A percentile compares a stretch with the other conserved stretches of the same genome.
These are phyloP conservation scores for Larimichthys polyactis DNA, from an alignment of 2,113 vertebrate species.

Conservation along the genomic window DNA sequence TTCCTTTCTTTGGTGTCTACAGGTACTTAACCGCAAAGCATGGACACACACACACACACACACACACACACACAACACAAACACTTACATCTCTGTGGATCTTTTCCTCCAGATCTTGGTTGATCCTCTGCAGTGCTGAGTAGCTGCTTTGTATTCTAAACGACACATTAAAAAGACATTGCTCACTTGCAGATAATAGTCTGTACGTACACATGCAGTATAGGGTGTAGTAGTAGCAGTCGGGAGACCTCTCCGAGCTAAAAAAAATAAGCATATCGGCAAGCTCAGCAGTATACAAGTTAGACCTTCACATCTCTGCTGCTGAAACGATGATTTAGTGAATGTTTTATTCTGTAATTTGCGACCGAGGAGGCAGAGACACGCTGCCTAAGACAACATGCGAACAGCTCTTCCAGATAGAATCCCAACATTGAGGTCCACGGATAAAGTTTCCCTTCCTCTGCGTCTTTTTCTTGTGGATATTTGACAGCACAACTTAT, in stretches of 20 bases:
- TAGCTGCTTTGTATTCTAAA: slow-evolving; percentile 97
- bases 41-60: too few relatives aligned
- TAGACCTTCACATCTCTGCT: neutral
- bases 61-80: too few relatives aligned
- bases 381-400: neutral
- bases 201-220: neutral
- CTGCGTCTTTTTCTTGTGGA: neutral
- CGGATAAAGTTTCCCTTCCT: neutral
- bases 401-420: neutral
- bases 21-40: slow-evolving; percentile 22
- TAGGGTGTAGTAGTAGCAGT: neutral
- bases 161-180: slow-evolving; percentile 53
- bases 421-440: neutral
- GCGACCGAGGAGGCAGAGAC: neutral
- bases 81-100: slow-evolving; percentile 87
- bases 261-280: slow-evolving; percentile 3
- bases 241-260: slow-evolving; percentile 3
- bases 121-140: slow-evolving; percentile 95
- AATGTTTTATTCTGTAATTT: slow-evolving; percentile 6
- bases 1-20: slow-evolving; percentile 22
- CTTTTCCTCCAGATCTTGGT: slow-evolving; percentile 98
- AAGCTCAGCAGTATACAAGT: slow-evolving; percentile 19
- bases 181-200: slow-evolving; percentile 38
- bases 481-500: neutral
- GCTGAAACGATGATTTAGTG: slow-evolving; percentile 21